Percentiles rank a stretch among this genome's conserved stretches.
phyloP scores from a whole-genome alignment of 2,888 invertebrate species.

The Herminia tarsipennalis region DNA sequence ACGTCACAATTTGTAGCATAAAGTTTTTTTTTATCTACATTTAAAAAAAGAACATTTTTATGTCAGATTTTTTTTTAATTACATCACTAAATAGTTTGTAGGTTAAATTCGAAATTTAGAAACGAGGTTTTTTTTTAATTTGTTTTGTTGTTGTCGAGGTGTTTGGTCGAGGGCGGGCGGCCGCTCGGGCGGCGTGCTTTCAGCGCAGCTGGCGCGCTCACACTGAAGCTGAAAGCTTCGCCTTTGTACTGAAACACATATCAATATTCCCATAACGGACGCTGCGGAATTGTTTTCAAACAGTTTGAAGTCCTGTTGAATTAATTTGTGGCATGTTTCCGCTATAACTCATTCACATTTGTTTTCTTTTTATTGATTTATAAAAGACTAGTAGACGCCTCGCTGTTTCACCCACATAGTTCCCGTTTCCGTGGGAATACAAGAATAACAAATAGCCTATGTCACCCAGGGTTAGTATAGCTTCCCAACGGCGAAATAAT shows the following conservation, averaged over 20 bases:
- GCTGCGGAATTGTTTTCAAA: slow-evolving; percentile 30
- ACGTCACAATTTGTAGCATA: neutral
- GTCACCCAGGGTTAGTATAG: too few relatives aligned
- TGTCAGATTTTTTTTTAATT: slow-evolving; percentile 1
- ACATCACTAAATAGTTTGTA: neutral
- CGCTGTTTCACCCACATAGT: too few relatives aligned
- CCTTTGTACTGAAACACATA: slow-evolving; percentile 29
- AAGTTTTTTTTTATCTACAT: slow-evolving; percentile 2
- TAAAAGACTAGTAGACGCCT: too few relatives aligned
- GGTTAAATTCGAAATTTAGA: neutral
- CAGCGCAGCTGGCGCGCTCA: slow-evolving; percentile 42
- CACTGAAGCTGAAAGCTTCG: slow-evolving; percentile 45
- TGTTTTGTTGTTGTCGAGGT: slow-evolving; percentile 31
- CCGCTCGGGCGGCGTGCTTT: slow-evolving; percentile 35
- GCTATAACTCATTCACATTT: too few relatives aligned
- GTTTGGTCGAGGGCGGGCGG: slow-evolving; percentile 16
- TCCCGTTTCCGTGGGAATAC: too few relatives aligned
- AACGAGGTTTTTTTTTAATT: slow-evolving; percentile 1
- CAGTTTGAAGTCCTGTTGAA: neutral
- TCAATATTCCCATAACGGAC: slow-evolving; percentile 33
- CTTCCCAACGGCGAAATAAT: too few relatives aligned
- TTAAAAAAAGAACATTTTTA: neutral
- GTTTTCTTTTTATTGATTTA: too few relatives aligned
- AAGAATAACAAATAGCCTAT: too few relatives aligned
- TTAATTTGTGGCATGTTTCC: neutral